Base-by-base conservation (phyloP, 2,888 invertebrate species). In the Toxonevra muliebris region DNA sequence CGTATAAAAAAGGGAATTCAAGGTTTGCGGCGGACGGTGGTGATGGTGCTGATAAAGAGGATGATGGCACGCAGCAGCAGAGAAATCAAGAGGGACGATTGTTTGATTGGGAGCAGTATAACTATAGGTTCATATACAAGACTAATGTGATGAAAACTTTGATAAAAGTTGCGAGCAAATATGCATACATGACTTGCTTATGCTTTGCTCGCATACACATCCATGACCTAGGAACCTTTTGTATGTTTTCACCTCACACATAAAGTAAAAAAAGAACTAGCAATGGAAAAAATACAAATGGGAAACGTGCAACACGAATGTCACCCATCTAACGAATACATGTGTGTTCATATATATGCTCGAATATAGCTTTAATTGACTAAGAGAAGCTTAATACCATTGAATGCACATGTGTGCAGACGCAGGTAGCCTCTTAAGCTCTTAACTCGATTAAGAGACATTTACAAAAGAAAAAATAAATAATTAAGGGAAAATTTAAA, bases 231-330 rank as follows among this genome's bases (percentile, higher is more conserved):
- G 30, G 7, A 20, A 17, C 17, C 53, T 11, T 20, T 57, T 57
- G 11, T 57, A 19, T 30, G 41, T 58, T 11, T 20, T 30, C 48
- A 48, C 10, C 40, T 30, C 45, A 60, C 40, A 17, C 60, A 48
- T 50, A 48, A 50, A 60, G 30, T 40, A 60, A 60, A 45, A 20
- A 45, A 7, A 50, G 40, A 50, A 11, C 9, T 11, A 50, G 17
- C 13, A 19, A 20, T 30, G 1, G 19, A 60, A 4, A 9, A 48
- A 45, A 60, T 20, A 20, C 40, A 60, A 60, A 60, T 30, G 30
- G n/a, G 13, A 1, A 43, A 48, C 17, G 19, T 45, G 15, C 43
- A 17, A 7, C 30, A 30, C 30, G 30, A 30, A 30, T 30, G 30
- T 30, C 30, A 30, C 30, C 30, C 30, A 30, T 30, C 30, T 4